Evolutionary conservation across 2,888 invertebrate species (phyloP).

Genomic region (Coleophora flavipennella): DNA sequence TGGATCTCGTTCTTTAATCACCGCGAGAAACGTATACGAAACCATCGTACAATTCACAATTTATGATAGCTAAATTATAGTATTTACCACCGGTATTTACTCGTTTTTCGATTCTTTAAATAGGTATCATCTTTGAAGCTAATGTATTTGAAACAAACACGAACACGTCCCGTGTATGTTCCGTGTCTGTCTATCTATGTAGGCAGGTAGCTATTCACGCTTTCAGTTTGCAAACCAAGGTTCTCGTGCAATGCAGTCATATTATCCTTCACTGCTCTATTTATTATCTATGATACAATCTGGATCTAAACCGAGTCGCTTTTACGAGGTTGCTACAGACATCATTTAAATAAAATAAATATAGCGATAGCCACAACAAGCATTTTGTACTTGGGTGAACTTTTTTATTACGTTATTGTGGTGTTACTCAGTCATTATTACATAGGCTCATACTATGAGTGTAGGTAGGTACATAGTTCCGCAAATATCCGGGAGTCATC

Average conservation of each 20-base stretch:
- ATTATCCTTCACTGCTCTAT: slow-evolving; percentile 26
- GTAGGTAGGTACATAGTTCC: neutral
- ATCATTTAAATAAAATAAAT: slow-evolving; percentile 32
- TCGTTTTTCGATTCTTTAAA: no score
- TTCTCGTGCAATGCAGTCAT: slow-evolving; percentile 24
- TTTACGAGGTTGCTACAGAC: slow-evolving; percentile 17
- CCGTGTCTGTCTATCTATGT: no score
- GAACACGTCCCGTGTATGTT: no score
- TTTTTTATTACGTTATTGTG: slow-evolving; percentile 26
- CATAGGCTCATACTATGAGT: slow-evolving; percentile 28
- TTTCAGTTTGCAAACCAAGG: neutral
- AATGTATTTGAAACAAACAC: no score
- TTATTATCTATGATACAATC: slow-evolving; percentile 36
- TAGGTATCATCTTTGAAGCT: no score
- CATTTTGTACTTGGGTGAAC: slow-evolving; percentile 40
- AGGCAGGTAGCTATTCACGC: no score
- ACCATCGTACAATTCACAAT: neutral
- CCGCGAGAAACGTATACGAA: slow-evolving; percentile 13
- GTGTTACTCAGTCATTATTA: slow-evolving; percentile 19
- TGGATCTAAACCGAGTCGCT: slow-evolving; percentile 17
- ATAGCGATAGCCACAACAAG: slow-evolving; percentile 40
- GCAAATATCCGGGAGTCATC: neutral
- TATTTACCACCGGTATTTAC: no score
- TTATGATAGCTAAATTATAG: slow-evolving; percentile 1
- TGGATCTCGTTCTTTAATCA: slow-evolving; percentile 25